Evolutionary conservation across 1,140 invertebrate genomes (phyloP), one percentile per base, ranked within the genome.

Genomic region (Aphidius gifuensis): DNA sequence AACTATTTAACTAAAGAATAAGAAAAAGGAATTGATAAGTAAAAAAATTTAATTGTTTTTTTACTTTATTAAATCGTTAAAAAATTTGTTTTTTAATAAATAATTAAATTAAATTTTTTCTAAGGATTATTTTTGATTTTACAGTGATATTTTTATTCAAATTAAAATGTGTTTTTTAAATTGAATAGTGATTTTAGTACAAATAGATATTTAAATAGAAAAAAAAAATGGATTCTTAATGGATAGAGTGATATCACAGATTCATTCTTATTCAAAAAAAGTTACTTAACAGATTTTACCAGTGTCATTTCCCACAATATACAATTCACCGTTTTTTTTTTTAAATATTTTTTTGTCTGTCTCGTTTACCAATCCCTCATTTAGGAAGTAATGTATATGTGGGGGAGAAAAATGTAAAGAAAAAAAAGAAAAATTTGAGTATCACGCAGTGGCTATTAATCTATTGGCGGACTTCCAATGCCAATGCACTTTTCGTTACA

Each of bases 361-460:
- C 21, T 56, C 38, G 8, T 16, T 16, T 38, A 5, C 50, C 55
- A 23, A 43, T 46, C 43, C 40, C 21, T 39, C 53, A n/a, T 58
- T 63, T 63, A 55, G 39, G 42, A 38, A 51, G 59, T 23, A 39
- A 32, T 9, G 43, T 6, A 51, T 9, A 6, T 11, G 40, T 56
- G 42, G 8, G 51, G 16, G 9, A 7, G 32, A 23, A n/a, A 60
- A 43, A 47, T 4, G 0, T n/a, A 47, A n/a, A 6, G 6, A 47
- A 16, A 11, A 16, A 38, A 53, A 54, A 21, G 48, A 9, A 50
- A 45, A 40, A 44, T 78, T 74, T 68, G 72, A 77, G 67, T 71
- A 80, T 80, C 78, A 79, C 72, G 71, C 71, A 68, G 65, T 45
- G 69, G 71, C 78, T 74, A 80, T 80, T 76, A 80, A 79, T 79